These are phyloP conservation scores for Pelobates cultripes DNA, from an alignment of 2,797 vertebrate genomes.

Conservation along the genomic window DNA sequence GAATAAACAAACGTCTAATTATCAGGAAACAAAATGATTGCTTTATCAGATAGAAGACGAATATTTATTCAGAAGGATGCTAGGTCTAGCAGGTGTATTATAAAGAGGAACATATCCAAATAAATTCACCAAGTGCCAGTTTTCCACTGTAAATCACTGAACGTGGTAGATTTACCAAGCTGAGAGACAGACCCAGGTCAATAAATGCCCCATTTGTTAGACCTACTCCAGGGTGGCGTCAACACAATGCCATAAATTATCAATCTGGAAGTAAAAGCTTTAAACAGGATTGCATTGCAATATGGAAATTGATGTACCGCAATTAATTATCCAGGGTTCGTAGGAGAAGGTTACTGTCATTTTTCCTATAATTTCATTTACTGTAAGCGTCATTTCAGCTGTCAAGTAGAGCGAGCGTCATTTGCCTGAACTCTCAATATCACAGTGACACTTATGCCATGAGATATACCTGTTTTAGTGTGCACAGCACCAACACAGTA, in stretches of 20 bases:
- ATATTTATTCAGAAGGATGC: neutral
- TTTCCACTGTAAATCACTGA: slow-evolving; percentile 13
- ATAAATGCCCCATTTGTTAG: slow-evolving; percentile 32
- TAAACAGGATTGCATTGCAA: slow-evolving; percentile 16
- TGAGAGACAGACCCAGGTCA: neutral
- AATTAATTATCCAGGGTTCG: slow-evolving; percentile 31
- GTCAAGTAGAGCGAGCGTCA: neutral
- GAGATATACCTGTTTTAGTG: neutral
- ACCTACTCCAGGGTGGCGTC: neutral
- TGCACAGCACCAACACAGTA: neutral
- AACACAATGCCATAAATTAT: neutral
- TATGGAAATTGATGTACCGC: slow-evolving; percentile 23
- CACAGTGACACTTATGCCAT: slow-evolving; percentile 4
- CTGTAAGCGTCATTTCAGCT: slow-evolving; percentile 6
- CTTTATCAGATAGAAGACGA: slow-evolving; percentile 20
- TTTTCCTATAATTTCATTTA: slow-evolving; percentile 24
- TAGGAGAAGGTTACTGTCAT: slow-evolving; percentile 21
- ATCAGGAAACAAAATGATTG: slow-evolving; percentile 28
- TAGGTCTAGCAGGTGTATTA: neutral
- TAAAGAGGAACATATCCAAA: neutral
- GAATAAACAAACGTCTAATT: slow-evolving; percentile 24
- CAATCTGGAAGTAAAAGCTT: slow-evolving; percentile 29
- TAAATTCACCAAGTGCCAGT: neutral
- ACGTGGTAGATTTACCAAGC: neutral
- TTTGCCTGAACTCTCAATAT: slow-evolving; percentile 3